These are phyloP conservation scores for Drosophila chauvacae DNA, from an alignment of 1,140 invertebrate species.

Conservation along the genomic window DNA sequence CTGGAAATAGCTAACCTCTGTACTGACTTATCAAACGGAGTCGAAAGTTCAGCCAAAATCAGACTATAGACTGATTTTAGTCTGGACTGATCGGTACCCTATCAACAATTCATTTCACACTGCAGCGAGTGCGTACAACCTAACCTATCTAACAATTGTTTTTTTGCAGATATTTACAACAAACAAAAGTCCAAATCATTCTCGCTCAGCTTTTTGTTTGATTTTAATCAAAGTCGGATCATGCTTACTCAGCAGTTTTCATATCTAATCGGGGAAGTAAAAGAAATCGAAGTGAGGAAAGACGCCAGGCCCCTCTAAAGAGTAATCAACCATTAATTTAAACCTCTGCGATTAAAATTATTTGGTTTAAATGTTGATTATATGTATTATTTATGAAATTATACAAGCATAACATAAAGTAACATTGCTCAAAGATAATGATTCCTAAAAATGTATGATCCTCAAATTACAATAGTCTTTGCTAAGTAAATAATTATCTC, in stretches of 20 bases:
- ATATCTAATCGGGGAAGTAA: neutral
- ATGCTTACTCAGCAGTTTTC: slow-evolving; percentile 1
- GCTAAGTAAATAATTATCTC: neutral
- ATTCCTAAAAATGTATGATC: too few species aligned
- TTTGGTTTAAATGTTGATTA: neutral
- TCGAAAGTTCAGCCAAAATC: slow-evolving; percentile 6
- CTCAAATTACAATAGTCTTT: too few species aligned
- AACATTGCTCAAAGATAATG: neutral
- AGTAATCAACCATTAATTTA: neutral
- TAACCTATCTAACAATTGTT: neutral
- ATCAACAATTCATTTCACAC: neutral
- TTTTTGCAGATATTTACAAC: slow-evolving; percentile 2
- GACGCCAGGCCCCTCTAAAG: neutral
- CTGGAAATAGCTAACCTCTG: neutral
- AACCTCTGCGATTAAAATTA: neutral
- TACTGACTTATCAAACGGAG: slow-evolving; percentile 4
- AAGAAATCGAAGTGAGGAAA: neutral
- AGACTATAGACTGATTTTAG: neutral
- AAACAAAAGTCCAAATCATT: neutral
- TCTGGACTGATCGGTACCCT: neutral
- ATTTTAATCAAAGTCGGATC: neutral
- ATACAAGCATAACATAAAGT: too few species aligned
- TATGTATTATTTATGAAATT: neutral
- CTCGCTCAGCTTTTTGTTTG: neutral
- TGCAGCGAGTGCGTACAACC: neutral